Evolutionary conservation across 2,113 vertebrate species (phyloP), one percentile per base, ranked within the genome.

Genomic region (Galeopterus variegatus): DNA sequence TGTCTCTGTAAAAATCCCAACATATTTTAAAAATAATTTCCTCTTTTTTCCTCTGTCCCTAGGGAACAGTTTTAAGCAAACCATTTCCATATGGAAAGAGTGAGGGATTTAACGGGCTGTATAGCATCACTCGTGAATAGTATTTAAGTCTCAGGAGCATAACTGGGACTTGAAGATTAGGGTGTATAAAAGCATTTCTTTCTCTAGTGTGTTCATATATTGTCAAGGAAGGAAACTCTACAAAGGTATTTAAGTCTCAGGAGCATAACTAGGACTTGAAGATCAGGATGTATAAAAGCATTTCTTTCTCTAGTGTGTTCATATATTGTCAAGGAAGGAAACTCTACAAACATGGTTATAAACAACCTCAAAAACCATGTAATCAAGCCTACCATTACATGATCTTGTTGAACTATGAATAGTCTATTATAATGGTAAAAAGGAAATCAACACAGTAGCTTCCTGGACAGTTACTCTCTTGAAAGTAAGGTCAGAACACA

Each of bases 61-160:
- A 96, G 98, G 96, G 98, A 98, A 98, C 79, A 60, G 81, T 98
- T 98, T 98, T 88, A 96, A 93, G 96, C 92, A 98, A 99, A 99
- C 50, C 92, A 97, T 95, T 98, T 99, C 98, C 98, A 98, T 98
- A 99, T 98, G 98, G 98, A 86, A 96, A 73, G 88, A 96, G 87
- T 92, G 93, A 97, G 96, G 98, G 96, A 95, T 97, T 98, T 96
- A 97, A 97, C 70, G 83, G 97, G 95, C 93, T 97, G 96, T 96
- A 95, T 69, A 84, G 21, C 81, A 79, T 97, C 93, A 96, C 72
- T 96, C 87, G 79, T 90, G 90, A 81, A 87, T 81, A 97, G 45
- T 84, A 90, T 82, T 96, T 95, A 98, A 95, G 14, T 96, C 97
- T 95, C 97, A 97, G 95, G 73, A 96, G 82, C 45, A 76, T 92